A percentile compares a stretch with the other conserved stretches of the same genome.
phyloP scores from a whole-genome alignment of 2,113 vertebrate genomes.

The Fregetta grallaria region DNA sequence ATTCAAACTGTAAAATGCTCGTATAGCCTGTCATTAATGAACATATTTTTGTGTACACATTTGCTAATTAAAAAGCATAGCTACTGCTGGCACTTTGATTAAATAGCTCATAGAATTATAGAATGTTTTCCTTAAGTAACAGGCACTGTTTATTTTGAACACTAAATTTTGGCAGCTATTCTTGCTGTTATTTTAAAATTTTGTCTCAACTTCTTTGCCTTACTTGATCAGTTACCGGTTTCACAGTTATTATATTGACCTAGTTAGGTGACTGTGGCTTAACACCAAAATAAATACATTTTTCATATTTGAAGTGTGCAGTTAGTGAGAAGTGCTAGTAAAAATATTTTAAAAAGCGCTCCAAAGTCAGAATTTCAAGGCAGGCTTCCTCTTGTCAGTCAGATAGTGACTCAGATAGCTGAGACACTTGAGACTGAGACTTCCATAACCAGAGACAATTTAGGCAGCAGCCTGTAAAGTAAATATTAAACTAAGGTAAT shows the following conservation, averaged over 20 bases:
- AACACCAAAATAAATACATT: not conserved
- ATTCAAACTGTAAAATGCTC: not conserved
- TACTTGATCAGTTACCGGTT: not conserved
- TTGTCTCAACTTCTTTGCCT: not conserved
- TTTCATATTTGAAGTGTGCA: not conserved
- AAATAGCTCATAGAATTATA: not conserved
- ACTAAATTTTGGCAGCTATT: not conserved
- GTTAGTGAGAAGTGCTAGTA: not conserved
- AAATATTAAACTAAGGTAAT: conserved; percentile 58
- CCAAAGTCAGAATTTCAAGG: not conserved
- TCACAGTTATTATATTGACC: not conserved
- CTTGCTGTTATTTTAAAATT: not conserved
- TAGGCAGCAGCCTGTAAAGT: conserved; percentile 1
- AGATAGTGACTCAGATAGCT: not conserved
- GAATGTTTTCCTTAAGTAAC: not conserved
- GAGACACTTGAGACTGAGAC: not conserved
- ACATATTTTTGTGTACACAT: not conserved
- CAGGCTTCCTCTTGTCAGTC: not conserved
- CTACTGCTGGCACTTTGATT: not conserved
- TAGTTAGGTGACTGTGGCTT: not conserved
- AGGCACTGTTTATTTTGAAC: not conserved
- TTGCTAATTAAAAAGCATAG: not conserved
- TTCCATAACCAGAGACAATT: not conserved
- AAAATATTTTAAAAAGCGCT: not conserved
- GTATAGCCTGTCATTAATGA: not conserved